These are phyloP conservation scores for Halictus quadricinctus DNA, from an alignment of 2,888 invertebrate genomes.

Conservation along the genomic window DNA sequence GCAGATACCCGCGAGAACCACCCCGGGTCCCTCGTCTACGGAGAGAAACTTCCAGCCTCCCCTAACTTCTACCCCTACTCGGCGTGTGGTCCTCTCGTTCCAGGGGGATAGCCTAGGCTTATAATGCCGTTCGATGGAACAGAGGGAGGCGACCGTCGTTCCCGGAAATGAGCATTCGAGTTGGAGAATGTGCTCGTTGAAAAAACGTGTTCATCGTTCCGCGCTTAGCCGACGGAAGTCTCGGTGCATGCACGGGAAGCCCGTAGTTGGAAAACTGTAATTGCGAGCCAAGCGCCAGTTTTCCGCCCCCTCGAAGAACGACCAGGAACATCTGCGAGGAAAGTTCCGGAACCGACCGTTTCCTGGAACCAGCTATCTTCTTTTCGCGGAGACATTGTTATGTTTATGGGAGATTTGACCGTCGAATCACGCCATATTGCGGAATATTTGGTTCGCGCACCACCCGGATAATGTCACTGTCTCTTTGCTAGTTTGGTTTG, in stretches of 20 bases:
- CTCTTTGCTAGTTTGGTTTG: background rate
- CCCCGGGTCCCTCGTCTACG: conserved; percentile 10
- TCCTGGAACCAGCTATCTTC: background rate
- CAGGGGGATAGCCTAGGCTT: conserved; percentile 24
- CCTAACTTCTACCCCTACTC: conserved; percentile 21
- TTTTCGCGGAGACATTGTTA: background rate
- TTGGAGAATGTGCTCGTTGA: conserved; percentile 27
- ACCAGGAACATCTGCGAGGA: conserved; percentile 14
- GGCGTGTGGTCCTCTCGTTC: background rate
- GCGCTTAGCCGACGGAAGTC: conserved; percentile 17
- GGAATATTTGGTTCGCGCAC: background rate
- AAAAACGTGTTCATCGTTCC: conserved; percentile 35
- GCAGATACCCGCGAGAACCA: conserved; percentile 29
- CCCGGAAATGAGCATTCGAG: conserved; percentile 30
- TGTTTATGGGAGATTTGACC: background rate
- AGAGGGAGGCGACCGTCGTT: conserved; percentile 21
- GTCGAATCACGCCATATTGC: background rate
- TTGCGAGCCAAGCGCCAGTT: conserved; percentile 25
- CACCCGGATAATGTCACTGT: background rate
- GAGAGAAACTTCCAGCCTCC: conserved; percentile 20
- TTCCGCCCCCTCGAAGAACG: background rate
- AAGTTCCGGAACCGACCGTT: background rate
- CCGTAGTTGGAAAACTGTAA: conserved; percentile 39
- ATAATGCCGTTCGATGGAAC: conserved; percentile 24
- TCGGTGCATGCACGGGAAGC: conserved; percentile 14